Evolutionary conservation across 2,113 vertebrate species (phyloP), one percentile per base, ranked within the genome.

Genomic region (Lampris megalopsis): DNA sequence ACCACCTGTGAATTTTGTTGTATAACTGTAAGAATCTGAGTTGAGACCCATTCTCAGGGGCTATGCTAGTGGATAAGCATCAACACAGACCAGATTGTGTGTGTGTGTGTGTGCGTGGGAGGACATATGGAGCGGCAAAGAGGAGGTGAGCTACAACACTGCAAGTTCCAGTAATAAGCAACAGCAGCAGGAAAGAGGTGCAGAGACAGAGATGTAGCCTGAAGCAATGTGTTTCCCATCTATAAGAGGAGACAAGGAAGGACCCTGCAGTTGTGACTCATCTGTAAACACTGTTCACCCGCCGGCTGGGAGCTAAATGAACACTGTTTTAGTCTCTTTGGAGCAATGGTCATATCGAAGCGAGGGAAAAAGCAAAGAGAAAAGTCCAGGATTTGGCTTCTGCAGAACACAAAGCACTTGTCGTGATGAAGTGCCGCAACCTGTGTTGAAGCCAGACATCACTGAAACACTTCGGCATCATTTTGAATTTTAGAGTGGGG

Each of bases 241-340:
- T 60, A 38, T 69, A 72, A 79, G 57, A 58, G 75, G 63, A 64
- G 62, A 75, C 71, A 38, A 49, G 62, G 57, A 69, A 38, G 61
- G 9, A 2, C 50, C 2, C 50, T 53, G 10, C 65, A 77, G 13
- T 80, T 59, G 38, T 24, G 9, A 52, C 8, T 53, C 4, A 13
- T 5, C 5, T 57, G 35, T 54, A 40, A 52, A 79, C 52, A 67
- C 45, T 0, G 54, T 71, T 84, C 53, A 38, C 42, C 45, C 58
- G 24, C 61, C 49, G 38, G 24, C 24, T 24, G 48, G 48, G 42
- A 60, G 67, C 69, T 43, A 36, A 13, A 45, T 50, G 45, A 72
- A 71, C 35, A 60, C 58, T 58, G 24, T 59, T 68, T 63, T 47
- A 71, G 8, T 10, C 43, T 6, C 11, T 38, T 41, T 45, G 47